These are phyloP conservation scores for Ennomos fuscantarius DNA, from an alignment of 2,888 invertebrate species.

Conservation along the genomic window DNA sequence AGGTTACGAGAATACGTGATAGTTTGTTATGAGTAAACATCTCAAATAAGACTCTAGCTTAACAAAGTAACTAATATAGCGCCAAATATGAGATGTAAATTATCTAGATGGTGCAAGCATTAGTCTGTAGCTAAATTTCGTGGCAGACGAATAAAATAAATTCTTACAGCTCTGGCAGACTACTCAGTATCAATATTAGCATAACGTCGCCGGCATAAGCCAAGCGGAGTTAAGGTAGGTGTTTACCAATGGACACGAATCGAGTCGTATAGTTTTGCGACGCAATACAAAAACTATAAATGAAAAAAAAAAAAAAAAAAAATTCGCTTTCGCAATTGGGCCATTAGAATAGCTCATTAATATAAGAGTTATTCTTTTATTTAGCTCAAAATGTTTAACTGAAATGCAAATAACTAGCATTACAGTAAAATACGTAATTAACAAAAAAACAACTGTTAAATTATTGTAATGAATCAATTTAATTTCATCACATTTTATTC, in stretches of 20 bases:
- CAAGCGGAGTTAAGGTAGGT: conserved; percentile 31
- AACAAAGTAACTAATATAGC: conserved; percentile 43
- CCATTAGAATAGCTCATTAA: too few relatives aligned
- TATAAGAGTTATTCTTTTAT: too few relatives aligned
- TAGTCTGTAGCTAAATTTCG: conserved; percentile 56
- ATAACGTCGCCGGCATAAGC: conserved; percentile 65
- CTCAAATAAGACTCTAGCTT: conserved; percentile 45
- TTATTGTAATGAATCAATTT: too few relatives aligned
- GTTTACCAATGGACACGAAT: conserved; percentile 8
- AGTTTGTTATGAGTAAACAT: conserved; percentile 58
- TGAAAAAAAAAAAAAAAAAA: too few relatives aligned
- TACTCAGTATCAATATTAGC: conserved; percentile 71
- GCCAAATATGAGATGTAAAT: conserved; percentile 62
- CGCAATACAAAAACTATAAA: not conserved
- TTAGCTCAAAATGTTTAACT: too few relatives aligned
- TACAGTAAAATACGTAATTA: too few relatives aligned
- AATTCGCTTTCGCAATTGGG: too few relatives aligned
- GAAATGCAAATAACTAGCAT: too few relatives aligned
- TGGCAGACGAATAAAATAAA: conserved; percentile 73
- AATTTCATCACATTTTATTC: too few relatives aligned
- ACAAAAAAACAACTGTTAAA: too few relatives aligned
- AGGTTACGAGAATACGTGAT: conserved; percentile 46
- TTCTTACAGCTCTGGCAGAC: conserved; percentile 62
- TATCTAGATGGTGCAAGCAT: conserved; percentile 57
- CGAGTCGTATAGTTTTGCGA: not conserved